Percentiles rank a stretch among this genome's conserved stretches.
These are phyloP conservation scores for Myzus persicae DNA, from an alignment of 1,140 invertebrate genomes.

Conservation along the genomic window DNA sequence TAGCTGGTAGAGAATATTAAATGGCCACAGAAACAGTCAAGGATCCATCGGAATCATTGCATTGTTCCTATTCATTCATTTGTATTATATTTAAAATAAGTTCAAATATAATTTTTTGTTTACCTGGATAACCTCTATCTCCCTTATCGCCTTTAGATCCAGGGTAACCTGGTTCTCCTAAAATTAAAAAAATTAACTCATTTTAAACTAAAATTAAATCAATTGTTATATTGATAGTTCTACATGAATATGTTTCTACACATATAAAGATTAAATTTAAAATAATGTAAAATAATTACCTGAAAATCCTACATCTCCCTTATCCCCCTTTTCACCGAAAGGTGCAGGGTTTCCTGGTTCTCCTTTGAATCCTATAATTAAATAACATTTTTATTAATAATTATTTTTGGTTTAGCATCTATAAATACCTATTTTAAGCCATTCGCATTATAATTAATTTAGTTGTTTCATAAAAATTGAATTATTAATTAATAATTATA, in stretches of 20 bases:
- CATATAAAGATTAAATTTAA: not conserved
- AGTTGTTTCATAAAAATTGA: not conserved
- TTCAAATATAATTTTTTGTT: not conserved
- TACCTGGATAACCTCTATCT: constrained; percentile 69
- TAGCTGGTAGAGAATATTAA: not conserved
- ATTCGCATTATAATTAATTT: not conserved
- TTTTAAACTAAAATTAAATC: not conserved
- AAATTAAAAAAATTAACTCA: not conserved
- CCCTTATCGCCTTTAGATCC: constrained; percentile 64
- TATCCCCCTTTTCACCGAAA: constrained; percentile 66
- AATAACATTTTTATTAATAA: constrained; percentile 62
- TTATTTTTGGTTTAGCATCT: not conserved
- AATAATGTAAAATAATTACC: constrained; percentile 54
- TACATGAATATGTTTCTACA: too few species aligned
- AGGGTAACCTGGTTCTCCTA: constrained; percentile 66
- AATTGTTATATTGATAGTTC: not conserved
- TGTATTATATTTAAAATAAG: not conserved
- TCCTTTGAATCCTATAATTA: constrained; percentile 69
- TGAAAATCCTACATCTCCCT: constrained; percentile 61
- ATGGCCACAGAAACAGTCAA: not conserved
- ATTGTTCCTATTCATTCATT: not conserved
- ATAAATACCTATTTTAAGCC: not conserved
- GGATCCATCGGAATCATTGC: not conserved
- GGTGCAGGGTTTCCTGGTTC: constrained; percentile 72
- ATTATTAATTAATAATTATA: not conserved